Evolutionary conservation across 2,113 vertebrate genomes (phyloP).

Genomic region (Tylochromis polylepis): DNA sequence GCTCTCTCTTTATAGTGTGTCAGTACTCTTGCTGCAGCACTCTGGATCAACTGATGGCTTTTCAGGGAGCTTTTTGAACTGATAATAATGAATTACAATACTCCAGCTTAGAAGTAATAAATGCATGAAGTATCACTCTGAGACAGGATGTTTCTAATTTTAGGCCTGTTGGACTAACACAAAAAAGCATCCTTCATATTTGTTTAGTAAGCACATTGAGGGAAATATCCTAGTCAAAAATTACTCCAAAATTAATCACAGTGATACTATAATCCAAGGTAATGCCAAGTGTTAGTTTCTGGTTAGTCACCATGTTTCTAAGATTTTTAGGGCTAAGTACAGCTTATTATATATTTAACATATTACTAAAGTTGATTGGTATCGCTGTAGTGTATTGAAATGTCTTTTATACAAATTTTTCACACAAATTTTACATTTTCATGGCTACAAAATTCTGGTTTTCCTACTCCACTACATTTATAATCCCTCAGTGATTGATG

Average conservation of each 20-base stretch:
- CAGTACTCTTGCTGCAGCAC: background rate
- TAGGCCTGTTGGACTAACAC: background rate
- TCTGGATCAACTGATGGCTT: background rate
- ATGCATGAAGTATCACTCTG: background rate
- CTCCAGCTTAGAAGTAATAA: background rate
- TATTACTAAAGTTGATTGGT: background rate
- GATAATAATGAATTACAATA: background rate
- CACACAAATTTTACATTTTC: background rate
- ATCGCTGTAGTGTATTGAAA: background rate
- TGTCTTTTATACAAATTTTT: background rate
- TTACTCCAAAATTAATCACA: background rate
- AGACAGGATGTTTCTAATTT: background rate
- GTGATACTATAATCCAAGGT: background rate
- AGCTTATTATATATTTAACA: accelerated
- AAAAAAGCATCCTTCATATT: background rate
- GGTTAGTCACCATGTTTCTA: background rate
- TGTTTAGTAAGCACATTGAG: background rate
- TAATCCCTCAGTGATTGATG: background rate
- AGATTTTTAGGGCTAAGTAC: background rate
- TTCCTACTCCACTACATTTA: background rate
- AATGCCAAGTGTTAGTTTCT: background rate
- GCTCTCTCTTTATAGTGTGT: background rate
- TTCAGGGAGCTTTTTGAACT: background rate
- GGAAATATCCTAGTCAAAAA: background rate
- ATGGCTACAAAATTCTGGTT: background rate